A percentile compares a stretch with the other conserved stretches of the same genome.
Evolutionary conservation across 1,140 invertebrate genomes (phyloP).

Genomic region (Zelostemma sp.): DNA sequence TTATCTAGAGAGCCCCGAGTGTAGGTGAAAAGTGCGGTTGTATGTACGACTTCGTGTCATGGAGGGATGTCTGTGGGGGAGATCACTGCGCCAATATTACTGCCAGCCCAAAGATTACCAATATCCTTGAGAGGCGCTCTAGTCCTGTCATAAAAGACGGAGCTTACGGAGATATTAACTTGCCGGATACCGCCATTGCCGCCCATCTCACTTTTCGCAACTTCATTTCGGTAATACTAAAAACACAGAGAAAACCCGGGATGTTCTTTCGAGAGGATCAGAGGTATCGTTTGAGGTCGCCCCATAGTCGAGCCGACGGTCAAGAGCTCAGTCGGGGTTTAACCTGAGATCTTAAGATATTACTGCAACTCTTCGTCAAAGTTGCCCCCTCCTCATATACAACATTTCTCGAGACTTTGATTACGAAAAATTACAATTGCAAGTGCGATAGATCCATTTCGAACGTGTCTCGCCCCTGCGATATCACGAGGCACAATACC

Average conservation of each 20-base stretch:
- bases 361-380: constrained; percentile 38
- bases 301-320: constrained; percentile 24
- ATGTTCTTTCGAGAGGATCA: constrained; percentile 47
- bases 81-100: constrained; percentile 70
- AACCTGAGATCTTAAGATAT: constrained; percentile 48
- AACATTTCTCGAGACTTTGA: background rate
- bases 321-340: constrained; percentile 32
- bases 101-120: constrained; percentile 68
- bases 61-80: constrained; percentile 47
- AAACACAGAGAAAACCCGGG: constrained; percentile 56
- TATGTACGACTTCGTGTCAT: constrained; percentile 31
- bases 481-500: constrained; percentile 44
- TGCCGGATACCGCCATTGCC: constrained; percentile 39
- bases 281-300: constrained; percentile 49
- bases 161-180: constrained; percentile 69
- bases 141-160: constrained; percentile 68
- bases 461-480: constrained; percentile 32
- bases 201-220: constrained; percentile 60
- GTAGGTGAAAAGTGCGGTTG: constrained; percentile 19
- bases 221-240: constrained; percentile 65
- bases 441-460: too few relatives aligned
- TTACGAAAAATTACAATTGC: background rate
- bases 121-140: constrained; percentile 69
- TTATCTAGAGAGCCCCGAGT: background rate
- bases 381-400: background rate